Evolutionary conservation across 2,797 vertebrate genomes (phyloP).

Genomic region (Numenius phaeopus): DNA sequence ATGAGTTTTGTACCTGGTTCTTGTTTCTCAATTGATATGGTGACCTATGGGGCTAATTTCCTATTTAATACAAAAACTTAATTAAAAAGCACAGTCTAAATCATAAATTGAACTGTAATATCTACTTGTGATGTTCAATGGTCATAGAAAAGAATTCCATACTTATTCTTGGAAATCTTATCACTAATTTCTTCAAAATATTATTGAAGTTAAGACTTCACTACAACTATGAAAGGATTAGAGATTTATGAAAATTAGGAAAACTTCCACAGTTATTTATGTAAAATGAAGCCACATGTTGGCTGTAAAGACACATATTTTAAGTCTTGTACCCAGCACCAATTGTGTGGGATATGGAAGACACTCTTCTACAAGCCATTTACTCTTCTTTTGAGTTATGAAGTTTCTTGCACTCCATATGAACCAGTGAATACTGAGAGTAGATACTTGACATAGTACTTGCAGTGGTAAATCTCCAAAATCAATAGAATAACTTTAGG

Average conservation of each 20-base stretch:
- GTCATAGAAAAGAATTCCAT: neutral
- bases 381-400: neutral
- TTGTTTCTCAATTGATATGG: neutral
- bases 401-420: neutral
- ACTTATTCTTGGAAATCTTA: neutral
- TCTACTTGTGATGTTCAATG: neutral
- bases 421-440: neutral
- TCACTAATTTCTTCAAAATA: neutral
- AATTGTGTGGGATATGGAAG: neutral
- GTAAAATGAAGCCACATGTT: neutral
- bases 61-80: neutral
- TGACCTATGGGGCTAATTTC: neutral
- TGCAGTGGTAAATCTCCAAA: neutral
- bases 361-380: neutral
- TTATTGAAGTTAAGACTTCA: neutral
- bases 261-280: neutral
- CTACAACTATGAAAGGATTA: neutral
- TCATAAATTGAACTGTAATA: neutral
- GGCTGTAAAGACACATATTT: neutral
- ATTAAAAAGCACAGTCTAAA: neutral
- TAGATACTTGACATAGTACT: neutral
- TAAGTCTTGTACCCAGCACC: neutral
- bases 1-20: neutral
- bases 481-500: slow-evolving; percentile 4
- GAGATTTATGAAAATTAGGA: neutral